These are phyloP conservation scores for Lithosia quadra DNA, from an alignment of 2,888 invertebrate species.

Conservation along the genomic window DNA sequence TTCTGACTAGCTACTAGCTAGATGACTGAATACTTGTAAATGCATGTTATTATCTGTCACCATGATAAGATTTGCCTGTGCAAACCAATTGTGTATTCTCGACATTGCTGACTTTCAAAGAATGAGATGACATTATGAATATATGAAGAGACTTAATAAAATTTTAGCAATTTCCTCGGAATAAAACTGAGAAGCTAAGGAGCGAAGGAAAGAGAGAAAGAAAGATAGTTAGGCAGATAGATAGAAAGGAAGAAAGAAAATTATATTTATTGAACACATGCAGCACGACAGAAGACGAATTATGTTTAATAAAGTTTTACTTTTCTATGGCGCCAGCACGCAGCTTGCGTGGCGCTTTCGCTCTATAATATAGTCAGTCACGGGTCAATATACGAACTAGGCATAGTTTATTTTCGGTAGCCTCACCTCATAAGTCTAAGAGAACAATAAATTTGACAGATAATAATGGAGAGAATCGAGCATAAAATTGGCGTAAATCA, in stretches of 20 bases:
- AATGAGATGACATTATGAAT: neutral
- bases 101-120: neutral
- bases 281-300: neutral
- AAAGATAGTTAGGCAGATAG: neutral
- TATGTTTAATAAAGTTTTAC: no score
- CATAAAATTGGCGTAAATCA: slow-evolving; percentile 50
- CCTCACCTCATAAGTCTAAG: slow-evolving; percentile 2
- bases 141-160: neutral
- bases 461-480: slow-evolving; percentile 41
- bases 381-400: neutral
- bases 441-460: slow-evolving; percentile 25
- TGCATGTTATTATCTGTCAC: neutral
- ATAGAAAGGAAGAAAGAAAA: neutral
- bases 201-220: no score
- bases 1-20: neutral
- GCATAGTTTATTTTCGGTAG: neutral
- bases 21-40: neutral
- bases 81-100: neutral
- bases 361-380: neutral
- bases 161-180: neutral
- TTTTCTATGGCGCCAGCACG: neutral
- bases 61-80: neutral
- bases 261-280: neutral
- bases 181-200: neutral
- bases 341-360: neutral